Base-by-base conservation (phyloP, 2,888 invertebrate genomes). In the Drosophila monieri region DNA sequence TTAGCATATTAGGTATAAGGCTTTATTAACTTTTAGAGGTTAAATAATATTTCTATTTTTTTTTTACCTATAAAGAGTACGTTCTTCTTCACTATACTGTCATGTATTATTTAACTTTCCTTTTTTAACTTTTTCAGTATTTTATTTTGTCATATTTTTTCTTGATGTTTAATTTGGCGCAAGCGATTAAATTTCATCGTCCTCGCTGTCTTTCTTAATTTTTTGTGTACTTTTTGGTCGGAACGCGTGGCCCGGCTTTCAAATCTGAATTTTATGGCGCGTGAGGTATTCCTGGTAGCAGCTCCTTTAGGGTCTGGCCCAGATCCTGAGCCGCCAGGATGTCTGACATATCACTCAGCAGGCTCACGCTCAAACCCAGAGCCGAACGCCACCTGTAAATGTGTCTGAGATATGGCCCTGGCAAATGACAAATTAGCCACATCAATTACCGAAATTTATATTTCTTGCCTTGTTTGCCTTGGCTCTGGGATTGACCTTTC, bases 361-460 rank as follows among this genome's bases (percentile, higher is more conserved):
- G 25, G 18, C 32, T 32, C 4, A 32, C 32, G 32, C 32, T 32
- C 1, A n/a, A 35, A n/a, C 35, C 6, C 14, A 35, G 6, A 6
- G 2, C 35, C 6, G n/a, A 35, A 35, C 75, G 73, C 67, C 88
- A 83, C 88, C 88, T 88, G 88, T 83, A 76, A 74, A 77, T 80
- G 78, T 65, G 73, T 69, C 72, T 76, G 67, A 79, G 77, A 78
- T 68, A 79, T 77, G 80, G 77, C 80, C 73, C 67, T 68, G 87
- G 68, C 74, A 74, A 87, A 81, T 85, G 88, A 85, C 85, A 88
- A 85, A 85, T 88, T 85, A 85, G 88, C 74, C 70, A 81, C 89
- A 88, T 85, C 88, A 85, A 88, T 85, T 85, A 85, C 76, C 69
- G 69, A 81, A 85, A 85, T 85, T 85, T 88, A 83, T 84, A 88